A percentile compares a stretch with the other conserved stretches of the same genome.
These are phyloP conservation scores for Paguma larvata DNA, from an alignment of 2,797 vertebrate species.

Conservation along the genomic window DNA sequence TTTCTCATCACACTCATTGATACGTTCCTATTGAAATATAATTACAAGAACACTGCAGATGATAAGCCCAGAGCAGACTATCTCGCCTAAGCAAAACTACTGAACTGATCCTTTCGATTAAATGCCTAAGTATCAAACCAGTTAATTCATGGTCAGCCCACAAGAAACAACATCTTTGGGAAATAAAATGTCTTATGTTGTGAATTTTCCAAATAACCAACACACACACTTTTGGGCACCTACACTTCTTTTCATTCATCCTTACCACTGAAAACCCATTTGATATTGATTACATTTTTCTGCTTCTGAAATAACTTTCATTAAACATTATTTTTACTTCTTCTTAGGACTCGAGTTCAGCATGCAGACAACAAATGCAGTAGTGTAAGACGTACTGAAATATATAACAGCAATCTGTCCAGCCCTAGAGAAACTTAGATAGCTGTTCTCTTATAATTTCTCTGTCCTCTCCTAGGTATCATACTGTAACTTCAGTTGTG, in stretches of 20 bases:
- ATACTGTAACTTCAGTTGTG: background rate
- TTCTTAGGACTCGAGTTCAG: background rate
- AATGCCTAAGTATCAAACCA: conserved; percentile 25
- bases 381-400: background rate
- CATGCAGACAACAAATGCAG: background rate
- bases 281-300: conserved; percentile 31
- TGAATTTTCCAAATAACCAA: conserved; percentile 42
- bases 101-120: background rate
- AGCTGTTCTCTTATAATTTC: background rate
- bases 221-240: background rate
- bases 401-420: background rate
- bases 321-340: conserved; percentile 33
- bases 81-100: conserved; percentile 5
- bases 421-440: background rate
- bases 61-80: background rate
- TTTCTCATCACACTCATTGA: conserved; percentile 93
- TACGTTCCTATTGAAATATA: conserved; percentile 91
- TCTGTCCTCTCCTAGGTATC: background rate
- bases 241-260: background rate
- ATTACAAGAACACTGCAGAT: conserved; percentile 68
- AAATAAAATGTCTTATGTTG: background rate
- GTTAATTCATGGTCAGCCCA: background rate
- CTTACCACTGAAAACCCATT: conserved; percentile 55
- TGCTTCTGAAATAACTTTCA: conserved; percentile 56
- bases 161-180: background rate